Evolutionary conservation across 2,888 invertebrate genomes (phyloP), one percentile per base, ranked within the genome.

Genomic region (Galeruca laticollis): DNA sequence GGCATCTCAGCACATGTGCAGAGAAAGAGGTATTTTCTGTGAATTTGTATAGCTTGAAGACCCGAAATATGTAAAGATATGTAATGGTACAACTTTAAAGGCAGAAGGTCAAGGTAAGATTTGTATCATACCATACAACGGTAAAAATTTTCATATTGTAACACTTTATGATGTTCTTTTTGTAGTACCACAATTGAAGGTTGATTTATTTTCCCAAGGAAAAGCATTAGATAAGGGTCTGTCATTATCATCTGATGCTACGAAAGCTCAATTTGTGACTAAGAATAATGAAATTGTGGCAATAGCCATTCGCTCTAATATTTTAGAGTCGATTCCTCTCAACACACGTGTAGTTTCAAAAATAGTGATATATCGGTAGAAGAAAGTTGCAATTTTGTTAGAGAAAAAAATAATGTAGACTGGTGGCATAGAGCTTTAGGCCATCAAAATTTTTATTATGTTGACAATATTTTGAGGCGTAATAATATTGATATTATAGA

Each of bases 171-270:
- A 37, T 10, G 37, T 37, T 4, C 37, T 37, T 13, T 37, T 37
- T 37, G 37, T n/a, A n/a, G n/a, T 37, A 33, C 33, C 5, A 33
- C 33, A 33, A 33, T 33, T 33, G 9, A 33, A 33, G 9, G 33
- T 33, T 6, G 9, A 33, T 33, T 33, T 33, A 33, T 33, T 33
- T 9, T 37, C 37, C 37, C 5, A 37, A 37, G 37, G 37, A 57
- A 69, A 63, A 69, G 73, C 73, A 9, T 64, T 77, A 59, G 73
- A 77, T 20, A 76, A 75, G 65, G 75, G 75, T 31, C 56, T 70
- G 15, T 62, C 66, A 21, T 67, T 75, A 49, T 60, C 72, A 59
- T 33, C 33, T 33, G 65, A 73, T 72, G 47, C 68, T 33, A 57
- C 69, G 57, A 63, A 63, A 47, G 69, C 62, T 37, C 18, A 69